Conservation (phyloP, 2,113 vertebrate species). For the Leptobrachium ailaonicum region DNA sequence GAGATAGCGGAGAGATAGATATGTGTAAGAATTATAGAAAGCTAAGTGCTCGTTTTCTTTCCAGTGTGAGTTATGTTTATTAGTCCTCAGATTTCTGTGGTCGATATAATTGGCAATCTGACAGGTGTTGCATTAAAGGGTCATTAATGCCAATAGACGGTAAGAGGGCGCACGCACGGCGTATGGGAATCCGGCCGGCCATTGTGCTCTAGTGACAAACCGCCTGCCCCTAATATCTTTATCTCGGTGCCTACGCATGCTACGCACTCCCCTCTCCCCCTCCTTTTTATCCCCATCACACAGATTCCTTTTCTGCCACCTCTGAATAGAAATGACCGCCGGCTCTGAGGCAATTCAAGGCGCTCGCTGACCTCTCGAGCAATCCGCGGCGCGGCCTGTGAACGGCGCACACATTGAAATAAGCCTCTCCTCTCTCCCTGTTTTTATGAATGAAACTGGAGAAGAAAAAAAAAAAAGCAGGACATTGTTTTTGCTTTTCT, state of each 20-base stretch:
- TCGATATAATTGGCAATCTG: too few relatives aligned
- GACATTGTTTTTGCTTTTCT: slow-evolving; percentile 60
- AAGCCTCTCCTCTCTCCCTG: slow-evolving; percentile 63
- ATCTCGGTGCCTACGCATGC: slow-evolving; percentile 70
- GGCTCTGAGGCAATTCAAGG: slow-evolving; percentile 60
- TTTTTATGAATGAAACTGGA: too few relatives aligned
- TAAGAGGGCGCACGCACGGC: too few relatives aligned
- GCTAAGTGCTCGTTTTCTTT: too few relatives aligned
- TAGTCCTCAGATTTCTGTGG: too few relatives aligned
- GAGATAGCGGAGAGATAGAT: too few relatives aligned
- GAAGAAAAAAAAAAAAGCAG: slow-evolving; percentile 61
- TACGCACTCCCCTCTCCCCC: slow-evolving; percentile 40
- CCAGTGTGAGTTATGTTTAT: too few relatives aligned
- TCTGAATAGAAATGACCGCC: slow-evolving; percentile 65
- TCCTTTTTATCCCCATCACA: slow-evolving; percentile 27
- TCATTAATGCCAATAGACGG: too few relatives aligned
- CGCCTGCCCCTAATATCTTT: slow-evolving; percentile 66
- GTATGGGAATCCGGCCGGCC: too few relatives aligned
- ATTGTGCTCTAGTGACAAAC: slow-evolving; percentile 35
- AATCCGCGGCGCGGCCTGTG: slow-evolving; percentile 65
- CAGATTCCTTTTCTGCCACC: slow-evolving; percentile 61
- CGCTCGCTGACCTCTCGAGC: slow-evolving; percentile 69
- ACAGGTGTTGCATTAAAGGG: too few relatives aligned
- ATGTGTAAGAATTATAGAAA: too few relatives aligned
- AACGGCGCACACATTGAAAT: slow-evolving; percentile 67